Base-by-base conservation (phyloP, 2,888 invertebrate genomes). In the Trissoscelio sp. region DNA sequence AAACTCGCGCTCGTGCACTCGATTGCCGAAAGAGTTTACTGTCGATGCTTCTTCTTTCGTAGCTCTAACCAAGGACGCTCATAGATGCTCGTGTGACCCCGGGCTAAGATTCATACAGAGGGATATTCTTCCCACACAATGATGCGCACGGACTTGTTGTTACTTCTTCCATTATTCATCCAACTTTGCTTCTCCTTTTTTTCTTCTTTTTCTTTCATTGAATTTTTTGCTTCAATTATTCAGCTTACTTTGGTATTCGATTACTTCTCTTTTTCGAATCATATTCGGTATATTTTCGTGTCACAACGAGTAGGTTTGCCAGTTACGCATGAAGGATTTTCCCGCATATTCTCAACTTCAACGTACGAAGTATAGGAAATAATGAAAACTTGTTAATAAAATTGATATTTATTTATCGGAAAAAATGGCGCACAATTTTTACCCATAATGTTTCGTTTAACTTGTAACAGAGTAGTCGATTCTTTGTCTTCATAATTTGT, bases 21-120 rank as follows among this genome's bases (percentile, higher is more conserved):
- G 75, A 75, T 80, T 72, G 67, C 69, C 80, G 51, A 80, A 80
- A 80, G 69, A 74, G 80, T 80, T 80, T 74, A 70, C 70, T 64
- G 46, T 64, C 62, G 62, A 69, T 74, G 55, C 72, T 77, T 66
- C 51, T 77, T 78, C 72, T 75, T 75, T 81, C 58, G 74, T 67
- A 48, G 58, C 48, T 69, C 62, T 60, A 69, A 51, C 66, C 81
- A 81, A 77, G 81, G 81, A 75, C 81, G 67, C 39, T 72, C 74
- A 67, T 79, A 73, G 73, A 66, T 46, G 58, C 48, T 60, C 53
- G 53, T 69, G 60, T 75, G 80, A 80, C 75, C 75, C 70, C 51
- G 70, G 70, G 70, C 80, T 60, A 69, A 74, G 69, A 79, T 66
- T 79, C 73, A 79, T 73, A 64, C 67, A 64, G 57, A 67, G 37